These are phyloP conservation scores for Ptychadena robeensis DNA, from an alignment of 2,797 vertebrate species.

Conservation along the genomic window DNA sequence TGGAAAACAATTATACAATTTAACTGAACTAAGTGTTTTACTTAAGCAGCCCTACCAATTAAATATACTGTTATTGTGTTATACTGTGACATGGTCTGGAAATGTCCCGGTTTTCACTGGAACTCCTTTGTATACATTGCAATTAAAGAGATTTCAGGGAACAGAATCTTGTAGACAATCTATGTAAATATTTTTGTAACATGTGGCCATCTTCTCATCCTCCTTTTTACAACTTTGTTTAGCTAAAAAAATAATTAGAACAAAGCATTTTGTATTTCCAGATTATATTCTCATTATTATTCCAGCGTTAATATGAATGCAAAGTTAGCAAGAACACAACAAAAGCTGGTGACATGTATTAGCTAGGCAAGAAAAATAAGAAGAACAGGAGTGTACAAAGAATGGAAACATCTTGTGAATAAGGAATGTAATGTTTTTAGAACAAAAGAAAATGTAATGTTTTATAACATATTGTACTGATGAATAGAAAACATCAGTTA, in stretches of 20 bases:
- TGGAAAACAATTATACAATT: no score
- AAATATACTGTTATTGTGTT: not conserved
- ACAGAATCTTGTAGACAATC: conserved; percentile 12
- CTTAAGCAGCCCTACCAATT: not conserved
- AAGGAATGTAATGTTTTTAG: no score
- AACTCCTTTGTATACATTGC: not conserved
- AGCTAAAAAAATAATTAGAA: not conserved
- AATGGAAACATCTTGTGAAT: no score
- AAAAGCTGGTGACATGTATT: not conserved
- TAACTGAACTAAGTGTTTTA: not conserved
- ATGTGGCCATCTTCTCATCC: not conserved
- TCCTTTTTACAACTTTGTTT: conserved; percentile 4
- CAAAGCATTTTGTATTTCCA: not conserved
- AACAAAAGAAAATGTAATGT: no score
- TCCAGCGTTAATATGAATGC: not conserved
- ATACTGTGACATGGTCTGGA: not conserved
- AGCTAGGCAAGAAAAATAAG: no score
- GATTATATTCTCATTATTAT: not conserved
- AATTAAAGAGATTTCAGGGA: not conserved
- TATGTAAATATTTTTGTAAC: conserved; percentile 4
- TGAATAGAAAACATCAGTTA: no score
- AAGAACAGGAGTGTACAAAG: no score
- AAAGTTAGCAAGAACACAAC: not conserved
- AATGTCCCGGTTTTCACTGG: not conserved
- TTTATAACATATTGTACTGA: no score